Base-by-base conservation (phyloP, 2,113 vertebrate species). In the Accipiter virgatus region DNA sequence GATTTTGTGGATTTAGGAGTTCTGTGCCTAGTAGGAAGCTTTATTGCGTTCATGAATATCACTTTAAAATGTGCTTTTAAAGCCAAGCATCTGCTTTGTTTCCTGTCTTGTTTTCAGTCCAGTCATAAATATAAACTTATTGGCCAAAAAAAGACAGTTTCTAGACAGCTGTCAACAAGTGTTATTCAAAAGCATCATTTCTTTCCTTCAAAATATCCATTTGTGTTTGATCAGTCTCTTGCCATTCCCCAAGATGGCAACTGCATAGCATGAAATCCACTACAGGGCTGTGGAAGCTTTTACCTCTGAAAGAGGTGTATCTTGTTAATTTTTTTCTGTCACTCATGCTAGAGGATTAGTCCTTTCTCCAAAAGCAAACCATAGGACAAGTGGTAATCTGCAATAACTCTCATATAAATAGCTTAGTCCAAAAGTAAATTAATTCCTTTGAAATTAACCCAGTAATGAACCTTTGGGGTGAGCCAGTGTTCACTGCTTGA, bases 191-290 rank as follows among this genome's bases (percentile, higher is more conserved):
- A 87, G 10, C 3, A 25, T 50, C 0, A 21, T 77, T 95, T 91
- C 10, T 50, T 94, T 68, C 43, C 36, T 66, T 80, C 72, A 52
- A 86, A 68, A 16, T 58, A 56, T 7, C 16, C 27, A 8, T 85
- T 89, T 93, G 43, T 96, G 26, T 96, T 95, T 82, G 38, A 66
- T 94, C 53, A 70, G 25, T 65, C 70, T 89, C 45, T 90, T 77
- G 40, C 78, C 61, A 17, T 81, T 88, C 73, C 55, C 58, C 7
- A 58, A 58, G 59, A 66, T 47, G 45, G 66, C 36, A 90, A 23
- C 27, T 52, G 25, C 22, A 8, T 56, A 75, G 25, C 25, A 32
- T 65, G 66, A 87, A 94, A 85, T 59, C 42, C 40, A 8, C 19
- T 47, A 7, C 8, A 40, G 17, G 25, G 16, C 0, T 0, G 9